phyloP scores from a whole-genome alignment of 1,140 invertebrate species.

The Drosophila burlai region DNA sequence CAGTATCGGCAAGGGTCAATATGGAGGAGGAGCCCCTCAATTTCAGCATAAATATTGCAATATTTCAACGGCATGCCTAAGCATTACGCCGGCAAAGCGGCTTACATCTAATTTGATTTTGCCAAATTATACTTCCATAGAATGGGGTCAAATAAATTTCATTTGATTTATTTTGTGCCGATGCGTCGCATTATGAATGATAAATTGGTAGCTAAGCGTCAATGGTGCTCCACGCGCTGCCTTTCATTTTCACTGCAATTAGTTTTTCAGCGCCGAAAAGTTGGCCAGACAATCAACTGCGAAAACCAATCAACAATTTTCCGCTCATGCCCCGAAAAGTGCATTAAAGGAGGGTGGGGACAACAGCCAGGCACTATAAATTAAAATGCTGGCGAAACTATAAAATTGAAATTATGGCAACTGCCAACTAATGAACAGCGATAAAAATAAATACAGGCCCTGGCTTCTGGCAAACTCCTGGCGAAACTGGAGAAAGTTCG shows the following conservation, averaged over 20 bases:
- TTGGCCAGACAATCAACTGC: slow-evolving; percentile 24
- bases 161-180: slow-evolving; percentile 34
- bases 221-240: slow-evolving; percentile 1
- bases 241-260: slow-evolving; percentile 30
- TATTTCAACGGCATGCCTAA: slow-evolving; percentile 43
- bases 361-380: slow-evolving; percentile 16
- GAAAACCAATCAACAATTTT: slow-evolving; percentile 48
- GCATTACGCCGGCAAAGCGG: slow-evolving; percentile 59
- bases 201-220: slow-evolving; percentile 31
- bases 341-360: slow-evolving; percentile 11
- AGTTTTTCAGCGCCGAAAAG: slow-evolving; percentile 7
- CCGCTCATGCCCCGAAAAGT: slow-evolving; percentile 14
- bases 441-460: slow-evolving; percentile 74
- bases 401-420: slow-evolving; percentile 78
- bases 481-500: slow-evolving; percentile 71
- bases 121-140: slow-evolving; percentile 29
- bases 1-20: slow-evolving; percentile 14
- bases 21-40: neutral
- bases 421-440: slow-evolving; percentile 75
- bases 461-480: slow-evolving; percentile 20
- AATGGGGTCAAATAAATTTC: slow-evolving; percentile 19
- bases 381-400: slow-evolving; percentile 43
- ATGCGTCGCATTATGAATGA: slow-evolving; percentile 17
- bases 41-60: slow-evolving; percentile 56
- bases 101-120: slow-evolving; percentile 66